Percentiles rank a stretch among this genome's conserved stretches.
Evolutionary conservation across 92 coral and sea anemone genomes (phyloP).

Genomic region (Palythoa caribaeorum): DNA sequence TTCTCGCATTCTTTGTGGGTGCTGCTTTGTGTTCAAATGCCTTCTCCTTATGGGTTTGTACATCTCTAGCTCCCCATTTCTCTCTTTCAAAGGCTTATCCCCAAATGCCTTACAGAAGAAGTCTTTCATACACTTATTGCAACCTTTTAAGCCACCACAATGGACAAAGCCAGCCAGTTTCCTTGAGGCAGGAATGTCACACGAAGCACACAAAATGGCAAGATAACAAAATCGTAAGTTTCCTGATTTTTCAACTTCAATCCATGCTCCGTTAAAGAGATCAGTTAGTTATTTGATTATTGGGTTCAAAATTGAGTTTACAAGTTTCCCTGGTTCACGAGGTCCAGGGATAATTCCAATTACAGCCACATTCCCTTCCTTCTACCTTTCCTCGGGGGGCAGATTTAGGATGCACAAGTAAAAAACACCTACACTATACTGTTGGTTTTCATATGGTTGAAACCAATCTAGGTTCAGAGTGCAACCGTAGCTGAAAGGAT

Average conservation of each 20-base stretch:
- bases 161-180: constrained; percentile 55
- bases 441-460: constrained; percentile 51
- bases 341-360: constrained; percentile 55
- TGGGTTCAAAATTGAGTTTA: constrained; percentile 29
- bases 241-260: constrained; percentile 38
- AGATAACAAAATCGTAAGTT: constrained; percentile 30
- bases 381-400: constrained; percentile 52
- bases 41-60: constrained; percentile 12
- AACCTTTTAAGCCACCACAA: constrained; percentile 28
- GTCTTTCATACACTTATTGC: constrained; percentile 53
- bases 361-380: constrained; percentile 49
- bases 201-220: constrained; percentile 49
- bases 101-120: constrained; percentile 47
- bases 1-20: background rate
- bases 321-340: constrained; percentile 26
- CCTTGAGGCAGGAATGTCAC: constrained; percentile 66
- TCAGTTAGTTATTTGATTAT: constrained; percentile 31
- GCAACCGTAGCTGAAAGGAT: constrained; percentile 47
- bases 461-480: constrained; percentile 58
- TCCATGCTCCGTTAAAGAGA: constrained; percentile 44
- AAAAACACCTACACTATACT: constrained; percentile 53
- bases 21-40: constrained; percentile 1
- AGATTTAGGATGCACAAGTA: constrained; percentile 52
- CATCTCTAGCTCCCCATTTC: constrained; percentile 14
- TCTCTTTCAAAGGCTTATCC: constrained; percentile 15